These are phyloP conservation scores for Capreolus pygargus DNA, from an alignment of 2,113 vertebrate species.

Conservation along the genomic window DNA sequence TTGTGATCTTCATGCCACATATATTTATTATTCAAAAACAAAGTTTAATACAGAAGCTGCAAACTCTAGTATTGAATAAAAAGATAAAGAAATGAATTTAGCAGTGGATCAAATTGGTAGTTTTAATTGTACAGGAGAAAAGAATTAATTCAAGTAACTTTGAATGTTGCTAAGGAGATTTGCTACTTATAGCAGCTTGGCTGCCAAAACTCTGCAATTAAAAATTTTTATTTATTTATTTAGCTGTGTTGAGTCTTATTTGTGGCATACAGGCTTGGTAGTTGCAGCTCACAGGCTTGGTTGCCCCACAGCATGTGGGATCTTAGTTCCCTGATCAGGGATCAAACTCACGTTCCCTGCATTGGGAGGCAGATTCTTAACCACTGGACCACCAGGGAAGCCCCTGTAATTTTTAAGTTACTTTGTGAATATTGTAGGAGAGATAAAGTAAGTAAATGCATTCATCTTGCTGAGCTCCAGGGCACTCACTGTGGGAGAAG, in stretches of 20 bases:
- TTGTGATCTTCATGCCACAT: background rate
- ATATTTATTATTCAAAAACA: background rate
- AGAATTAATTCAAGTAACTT: background rate
- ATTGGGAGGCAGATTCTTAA: background rate
- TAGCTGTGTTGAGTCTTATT: background rate
- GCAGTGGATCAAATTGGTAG: background rate
- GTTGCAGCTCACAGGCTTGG: background rate
- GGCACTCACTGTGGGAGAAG: background rate
- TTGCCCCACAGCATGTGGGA: background rate
- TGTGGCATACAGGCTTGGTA: background rate
- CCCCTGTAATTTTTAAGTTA: background rate
- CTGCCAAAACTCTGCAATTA: background rate
- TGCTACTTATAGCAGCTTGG: no score
- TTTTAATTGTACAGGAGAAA: background rate
- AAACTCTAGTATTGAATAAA: background rate
- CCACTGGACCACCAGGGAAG: background rate
- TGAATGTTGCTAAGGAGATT: background rate
- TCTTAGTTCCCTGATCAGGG: background rate
- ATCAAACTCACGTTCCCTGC: background rate
- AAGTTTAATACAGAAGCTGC: background rate
- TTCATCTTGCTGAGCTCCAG: background rate
- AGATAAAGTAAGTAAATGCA: no score
- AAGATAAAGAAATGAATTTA: background rate
- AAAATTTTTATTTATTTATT: background rate
- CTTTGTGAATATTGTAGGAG: background rate